Evolutionary conservation across 2,888 invertebrate genomes (phyloP).

Genomic region (Heliconius ethilla): DNA sequence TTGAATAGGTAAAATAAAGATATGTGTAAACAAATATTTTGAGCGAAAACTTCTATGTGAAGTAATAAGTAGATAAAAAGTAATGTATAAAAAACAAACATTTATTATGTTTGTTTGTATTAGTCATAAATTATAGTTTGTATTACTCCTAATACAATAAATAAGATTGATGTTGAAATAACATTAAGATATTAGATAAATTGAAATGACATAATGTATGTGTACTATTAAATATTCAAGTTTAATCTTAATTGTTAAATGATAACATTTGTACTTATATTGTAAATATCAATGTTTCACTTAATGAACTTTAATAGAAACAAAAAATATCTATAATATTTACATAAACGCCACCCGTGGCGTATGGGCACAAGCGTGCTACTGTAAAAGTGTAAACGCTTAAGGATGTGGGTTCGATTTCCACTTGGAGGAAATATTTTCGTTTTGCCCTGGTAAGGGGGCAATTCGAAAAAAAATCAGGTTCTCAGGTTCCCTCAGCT

Average conservation of each 20-base stretch:
- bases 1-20: too few relatives aligned
- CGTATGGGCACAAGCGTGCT: too few relatives aligned
- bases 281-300: neutral
- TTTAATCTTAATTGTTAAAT: neutral
- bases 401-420: too few relatives aligned
- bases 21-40: too few relatives aligned
- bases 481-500: too few relatives aligned
- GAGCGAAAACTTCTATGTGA: too few relatives aligned
- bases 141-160: neutral
- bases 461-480: too few relatives aligned
- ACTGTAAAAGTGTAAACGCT: too few relatives aligned
- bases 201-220: neutral
- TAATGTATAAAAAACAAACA: neutral
- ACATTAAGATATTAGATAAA: conserved; percentile 8
- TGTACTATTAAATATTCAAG: neutral
- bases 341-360: neutral
- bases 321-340: neutral
- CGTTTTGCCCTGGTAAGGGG: too few relatives aligned
- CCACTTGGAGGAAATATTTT: too few relatives aligned
- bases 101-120: neutral
- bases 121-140: neutral
- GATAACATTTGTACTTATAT: neutral
- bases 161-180: neutral
- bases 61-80: neutral
- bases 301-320: neutral